Base-by-base conservation (phyloP, 2,113 vertebrate species). In the Leptodactylus fuscus region DNA sequence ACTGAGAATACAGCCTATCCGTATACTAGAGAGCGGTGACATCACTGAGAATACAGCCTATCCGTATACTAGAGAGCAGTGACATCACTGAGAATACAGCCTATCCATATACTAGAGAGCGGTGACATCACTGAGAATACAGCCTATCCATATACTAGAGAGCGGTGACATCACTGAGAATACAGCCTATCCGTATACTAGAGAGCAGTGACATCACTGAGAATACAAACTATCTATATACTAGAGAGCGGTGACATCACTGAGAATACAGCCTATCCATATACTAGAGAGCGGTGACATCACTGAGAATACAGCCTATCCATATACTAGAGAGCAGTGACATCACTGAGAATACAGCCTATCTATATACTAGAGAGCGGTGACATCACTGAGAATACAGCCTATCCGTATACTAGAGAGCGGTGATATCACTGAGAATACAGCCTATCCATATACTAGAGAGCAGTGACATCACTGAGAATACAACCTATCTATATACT, bases 61-160 rank as follows among this genome's bases (percentile, higher is more conserved):
- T 34, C 29, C 29, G 34, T 67, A n/a, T 32, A 67, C 62, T 34
- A 67, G 62, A 67, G 62, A 67, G n/a, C 24, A 12, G 58, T 12
- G 62, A 20, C 29, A 67, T 67, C 32, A 67, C 62, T 36, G 62
- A 36, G 62, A 67, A 36, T 8, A 4, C 29, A 34, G 62, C 32
- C 62, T 67, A 67, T 67, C 29, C 29, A 67, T 67, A n/a, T 2
- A 67, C 62, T 67, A 34, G 62, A 67, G 62, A 51, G 49, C 49
- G 49, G 49, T 51, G 49, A 34, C 62, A 34, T 67, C 29, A 34
- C 32, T 20, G 62, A 36, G 62, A 67, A 67, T 20, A 9, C 62
- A 36, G 62, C 62, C 62, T 67, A 67, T 67, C 12, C n/a, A n/a
- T n/a, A n/a, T n/a, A n/a, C n/a, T n/a, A n/a, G n/a, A n/a, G n/a